A percentile compares a stretch with the other conserved stretches of the same genome.
These are phyloP conservation scores for Drosophila kanekoi DNA, from an alignment of 2,888 invertebrate genomes.

Conservation along the genomic window DNA sequence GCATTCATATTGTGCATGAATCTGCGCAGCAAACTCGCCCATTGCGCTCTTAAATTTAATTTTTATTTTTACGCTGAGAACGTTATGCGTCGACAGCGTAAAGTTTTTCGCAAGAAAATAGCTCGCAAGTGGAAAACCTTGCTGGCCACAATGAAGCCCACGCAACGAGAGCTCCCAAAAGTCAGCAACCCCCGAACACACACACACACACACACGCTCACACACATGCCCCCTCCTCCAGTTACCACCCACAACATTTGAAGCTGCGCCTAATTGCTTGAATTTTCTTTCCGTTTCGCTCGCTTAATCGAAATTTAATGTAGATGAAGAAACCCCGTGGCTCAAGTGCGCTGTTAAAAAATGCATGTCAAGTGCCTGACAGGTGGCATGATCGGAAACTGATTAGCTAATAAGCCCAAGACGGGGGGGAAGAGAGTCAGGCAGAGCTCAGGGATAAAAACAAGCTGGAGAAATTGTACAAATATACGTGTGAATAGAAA, in stretches of 20 bases:
- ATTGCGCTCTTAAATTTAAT: conserved; percentile 15
- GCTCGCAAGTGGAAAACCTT: conserved; percentile 55
- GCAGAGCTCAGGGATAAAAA: conserved; percentile 5
- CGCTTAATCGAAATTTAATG: conserved; percentile 74
- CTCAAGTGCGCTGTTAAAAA: conserved; percentile 49
- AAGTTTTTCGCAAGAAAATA: conserved; percentile 49
- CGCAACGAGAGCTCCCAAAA: conserved; percentile 15
- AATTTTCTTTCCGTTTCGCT: conserved; percentile 32
- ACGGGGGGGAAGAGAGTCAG: background rate
- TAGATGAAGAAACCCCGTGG: conserved; percentile 73
- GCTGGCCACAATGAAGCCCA: conserved; percentile 38
- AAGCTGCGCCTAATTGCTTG: conserved; percentile 63
- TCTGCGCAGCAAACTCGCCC: conserved; percentile 19
- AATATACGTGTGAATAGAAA: conserved; percentile 33
- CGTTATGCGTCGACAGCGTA: conserved; percentile 30
- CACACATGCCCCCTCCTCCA: background rate
- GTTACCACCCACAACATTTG: background rate
- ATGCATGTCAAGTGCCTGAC: conserved; percentile 58
- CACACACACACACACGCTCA: too few relatives aligned
- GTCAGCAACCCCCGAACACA: background rate
- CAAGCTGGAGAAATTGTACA: conserved; percentile 29
- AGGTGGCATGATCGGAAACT: conserved; percentile 56
- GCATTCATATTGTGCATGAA: conserved; percentile 33
- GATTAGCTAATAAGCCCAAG: conserved; percentile 46
- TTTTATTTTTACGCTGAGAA: conserved; percentile 23